Evolutionary conservation across 2,113 vertebrate genomes (phyloP).

Genomic region (Clarias gariepinus): DNA sequence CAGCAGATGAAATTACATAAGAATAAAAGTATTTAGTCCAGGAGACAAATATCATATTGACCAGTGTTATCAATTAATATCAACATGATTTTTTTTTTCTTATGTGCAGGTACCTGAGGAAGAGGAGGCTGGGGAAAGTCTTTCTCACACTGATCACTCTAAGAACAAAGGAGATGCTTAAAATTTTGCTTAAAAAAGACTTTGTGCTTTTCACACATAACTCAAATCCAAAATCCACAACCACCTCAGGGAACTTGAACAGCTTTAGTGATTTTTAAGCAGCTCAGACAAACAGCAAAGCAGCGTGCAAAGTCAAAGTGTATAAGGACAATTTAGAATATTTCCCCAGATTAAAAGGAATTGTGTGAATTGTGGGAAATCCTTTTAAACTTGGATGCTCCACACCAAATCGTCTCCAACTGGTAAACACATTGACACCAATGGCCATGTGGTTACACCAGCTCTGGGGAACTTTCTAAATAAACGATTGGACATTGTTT

Average conservation of each 20-base stretch:
- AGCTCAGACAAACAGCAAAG: neutral
- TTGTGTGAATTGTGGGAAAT: neutral
- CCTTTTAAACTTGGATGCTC: neutral
- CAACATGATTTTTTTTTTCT: neutral
- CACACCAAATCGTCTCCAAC: neutral
- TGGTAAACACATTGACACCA: neutral
- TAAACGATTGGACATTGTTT: neutral
- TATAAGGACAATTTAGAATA: neutral
- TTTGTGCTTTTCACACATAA: neutral
- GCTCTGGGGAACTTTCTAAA: neutral
- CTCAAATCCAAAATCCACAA: neutral
- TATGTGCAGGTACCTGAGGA: constrained; percentile 72
- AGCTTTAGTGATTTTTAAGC: neutral
- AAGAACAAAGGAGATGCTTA: constrained; percentile 76
- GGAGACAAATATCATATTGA: too few relatives aligned
- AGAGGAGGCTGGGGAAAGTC: constrained; percentile 70
- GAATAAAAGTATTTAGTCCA: too few relatives aligned
- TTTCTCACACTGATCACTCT: constrained; percentile 71
- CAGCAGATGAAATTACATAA: too few relatives aligned
- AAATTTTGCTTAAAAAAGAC: constrained; percentile 31
- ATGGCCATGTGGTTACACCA: neutral
- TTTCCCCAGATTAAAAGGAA: neutral
- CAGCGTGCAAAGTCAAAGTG: neutral
- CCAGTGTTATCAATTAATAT: neutral
- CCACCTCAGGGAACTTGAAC: constrained; percentile 31